Base-by-base conservation (phyloP, 2,888 invertebrate species). In the Pseudolycoriella hygida region DNA sequence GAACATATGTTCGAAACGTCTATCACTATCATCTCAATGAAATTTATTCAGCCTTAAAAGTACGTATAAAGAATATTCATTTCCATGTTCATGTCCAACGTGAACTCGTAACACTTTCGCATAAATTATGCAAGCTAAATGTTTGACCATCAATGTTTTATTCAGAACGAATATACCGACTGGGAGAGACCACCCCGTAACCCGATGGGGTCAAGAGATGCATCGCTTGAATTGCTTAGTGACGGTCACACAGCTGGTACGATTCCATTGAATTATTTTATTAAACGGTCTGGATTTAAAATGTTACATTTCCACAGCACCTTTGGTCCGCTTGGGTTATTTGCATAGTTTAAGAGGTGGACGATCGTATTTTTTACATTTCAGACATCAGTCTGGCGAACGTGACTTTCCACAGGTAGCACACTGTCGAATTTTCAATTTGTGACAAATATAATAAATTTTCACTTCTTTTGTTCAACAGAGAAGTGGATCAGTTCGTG, bases 11-110 rank as follows among this genome's bases (percentile, higher is more conserved):
- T 50, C 76, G 93, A 52, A 96, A 96, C 69, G 81, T 92, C 47
- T 96, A 87, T 67, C 83, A 85, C 60, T 96, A 84, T 68, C 94
- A 96, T 67, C 74, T 93, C 55, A 90, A 89, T 67, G 93, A 94
- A 70, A 89, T 89, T 59, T 87, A 88, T 66, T 89, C 92, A 44
- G 90, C 93, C 45, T 72, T 94, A 55, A 73, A 73, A 62, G 66
- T 66, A 43, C 31, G 17, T 42, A 14, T 30, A 8, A 30, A 4
- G 3, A 4, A 18, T 19, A 6, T 39, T 39, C 17, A 39, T 39
- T 17, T 17, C 17, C 15, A 15, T 39, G n/a, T 40, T 8, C 8
- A 11, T 3, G 3, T 19, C 3, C 3, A 11, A 19, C 5, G 8
- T 19, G 20, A 40, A 40, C n/a, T 18, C 6, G 6, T 20, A 2